Evolutionary conservation across 2,888 invertebrate genomes (phyloP).

Genomic region (Archaeoteleia sp.): DNA sequence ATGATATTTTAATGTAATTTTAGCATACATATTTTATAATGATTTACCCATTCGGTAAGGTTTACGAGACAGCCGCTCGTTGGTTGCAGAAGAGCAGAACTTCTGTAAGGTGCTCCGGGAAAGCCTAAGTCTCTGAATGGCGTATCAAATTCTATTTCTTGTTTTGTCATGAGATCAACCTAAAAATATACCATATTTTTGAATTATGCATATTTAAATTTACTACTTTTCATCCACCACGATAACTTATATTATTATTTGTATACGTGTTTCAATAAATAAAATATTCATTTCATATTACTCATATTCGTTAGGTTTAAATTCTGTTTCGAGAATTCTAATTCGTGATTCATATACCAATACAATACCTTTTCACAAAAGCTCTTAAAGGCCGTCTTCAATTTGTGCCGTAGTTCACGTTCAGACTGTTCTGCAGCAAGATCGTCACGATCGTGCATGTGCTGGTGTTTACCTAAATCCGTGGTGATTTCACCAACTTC

Average conservation of each 20-base stretch:
- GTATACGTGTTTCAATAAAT: no score
- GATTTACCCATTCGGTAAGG: conserved; percentile 86
- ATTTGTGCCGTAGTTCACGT: conserved; percentile 94
- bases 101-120: conserved; percentile 97
- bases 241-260: no score
- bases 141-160: conserved; percentile 98
- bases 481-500: conserved; percentile 99
- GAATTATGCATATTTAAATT: no score
- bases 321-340: no score
- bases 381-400: conserved; percentile 98
- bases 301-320: no score
- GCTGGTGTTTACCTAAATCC: conserved; percentile 99
- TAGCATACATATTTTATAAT: conserved; percentile 9
- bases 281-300: no score
- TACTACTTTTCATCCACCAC: no score
- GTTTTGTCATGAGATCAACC: conserved; percentile 95
- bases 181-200: conserved; percentile 51
- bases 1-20: neutral
- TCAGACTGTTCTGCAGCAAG: conserved; percentile 99
- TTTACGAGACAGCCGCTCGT: conserved; percentile 98
- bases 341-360: no score
- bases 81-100: conserved; percentile 96
- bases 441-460: conserved; percentile 99
- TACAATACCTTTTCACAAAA: conserved; percentile 93
- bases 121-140: conserved; percentile 99